These are phyloP conservation scores for Cotesia congregata DNA, from an alignment of 2,888 invertebrate genomes.

Conservation along the genomic window DNA sequence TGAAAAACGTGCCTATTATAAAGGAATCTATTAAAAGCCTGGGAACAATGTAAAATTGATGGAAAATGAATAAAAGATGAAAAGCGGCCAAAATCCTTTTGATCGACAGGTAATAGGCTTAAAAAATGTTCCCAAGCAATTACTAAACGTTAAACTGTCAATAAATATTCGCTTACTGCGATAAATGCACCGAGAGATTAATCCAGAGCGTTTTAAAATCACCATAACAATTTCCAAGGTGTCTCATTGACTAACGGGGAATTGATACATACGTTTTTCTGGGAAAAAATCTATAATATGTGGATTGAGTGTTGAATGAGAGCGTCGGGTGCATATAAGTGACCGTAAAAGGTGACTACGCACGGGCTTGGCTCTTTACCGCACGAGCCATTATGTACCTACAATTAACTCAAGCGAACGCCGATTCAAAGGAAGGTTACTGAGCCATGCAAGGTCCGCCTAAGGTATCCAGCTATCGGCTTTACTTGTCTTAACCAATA, in stretches of 20 bases:
- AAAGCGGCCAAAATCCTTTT: neutral
- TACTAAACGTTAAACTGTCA: slow-evolving; percentile 6
- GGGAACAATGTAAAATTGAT: neutral
- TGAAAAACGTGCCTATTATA: neutral
- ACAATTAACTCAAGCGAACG: slow-evolving; percentile 59
- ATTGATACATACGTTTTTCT: slow-evolving; percentile 28
- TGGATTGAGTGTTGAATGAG: slow-evolving; percentile 6
- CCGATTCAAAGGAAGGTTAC: slow-evolving; percentile 54
- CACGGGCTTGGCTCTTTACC: slow-evolving; percentile 51
- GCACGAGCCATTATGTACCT: slow-evolving; percentile 58
- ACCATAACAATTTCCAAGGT: neutral
- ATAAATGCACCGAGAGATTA: neutral
- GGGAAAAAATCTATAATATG: slow-evolving; percentile 14
- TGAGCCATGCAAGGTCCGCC: slow-evolving; percentile 63
- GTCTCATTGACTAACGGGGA: slow-evolving; percentile 15
- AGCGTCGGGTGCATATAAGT: slow-evolving; percentile 32
- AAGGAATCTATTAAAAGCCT: neutral
- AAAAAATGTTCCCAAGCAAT: slow-evolving; percentile 11
- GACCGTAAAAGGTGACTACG: slow-evolving; percentile 54
- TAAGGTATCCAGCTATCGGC: slow-evolving; percentile 52
- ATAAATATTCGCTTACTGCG: neutral
- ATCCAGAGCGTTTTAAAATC: slow-evolving; percentile 7
- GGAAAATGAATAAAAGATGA: neutral
- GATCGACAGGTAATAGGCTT: neutral
- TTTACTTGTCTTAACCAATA: slow-evolving; percentile 23